These are phyloP conservation scores for Montipora efflorescens DNA, from an alignment of 64 coral and sea anemone species.

Conservation along the genomic window DNA sequence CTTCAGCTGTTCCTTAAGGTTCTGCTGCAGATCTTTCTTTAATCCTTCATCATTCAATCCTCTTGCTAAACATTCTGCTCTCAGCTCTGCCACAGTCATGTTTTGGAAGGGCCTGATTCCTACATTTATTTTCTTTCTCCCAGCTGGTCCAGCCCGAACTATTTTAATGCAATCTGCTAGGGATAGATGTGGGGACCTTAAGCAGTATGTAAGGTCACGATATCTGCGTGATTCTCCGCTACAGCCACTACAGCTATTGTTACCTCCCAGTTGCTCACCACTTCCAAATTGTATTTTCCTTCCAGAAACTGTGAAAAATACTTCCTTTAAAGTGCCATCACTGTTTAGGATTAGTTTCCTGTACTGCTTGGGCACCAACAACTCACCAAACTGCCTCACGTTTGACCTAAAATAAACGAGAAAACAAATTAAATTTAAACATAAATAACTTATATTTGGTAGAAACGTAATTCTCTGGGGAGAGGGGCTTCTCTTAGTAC, in stretches of 20 bases:
- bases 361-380: constrained; percentile 45
- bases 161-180: constrained; percentile 32
- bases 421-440: neutral
- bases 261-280: constrained; percentile 51
- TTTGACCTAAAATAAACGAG: constrained; percentile 1
- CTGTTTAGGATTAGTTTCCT: constrained; percentile 37
- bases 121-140: constrained; percentile 40
- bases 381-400: constrained; percentile 28
- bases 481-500: too few relatives aligned
- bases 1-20: neutral
- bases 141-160: constrained; percentile 44
- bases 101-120: constrained; percentile 59
- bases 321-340: constrained; percentile 48
- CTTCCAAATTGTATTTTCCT: constrained; percentile 68
- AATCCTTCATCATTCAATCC: constrained; percentile 4
- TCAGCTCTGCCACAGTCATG: constrained; percentile 1
- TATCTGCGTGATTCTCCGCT: constrained; percentile 32
- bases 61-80: neutral
- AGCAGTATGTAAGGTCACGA: constrained; percentile 55
- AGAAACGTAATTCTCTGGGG: too few relatives aligned
- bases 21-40: too few relatives aligned
- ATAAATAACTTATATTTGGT: too few relatives aligned
- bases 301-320: constrained; percentile 54
- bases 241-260: constrained; percentile 12
- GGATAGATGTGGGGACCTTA: constrained; percentile 34